Conservation (phyloP, 1,140 invertebrate genomes). For the Drosophila teissieri region DNA sequence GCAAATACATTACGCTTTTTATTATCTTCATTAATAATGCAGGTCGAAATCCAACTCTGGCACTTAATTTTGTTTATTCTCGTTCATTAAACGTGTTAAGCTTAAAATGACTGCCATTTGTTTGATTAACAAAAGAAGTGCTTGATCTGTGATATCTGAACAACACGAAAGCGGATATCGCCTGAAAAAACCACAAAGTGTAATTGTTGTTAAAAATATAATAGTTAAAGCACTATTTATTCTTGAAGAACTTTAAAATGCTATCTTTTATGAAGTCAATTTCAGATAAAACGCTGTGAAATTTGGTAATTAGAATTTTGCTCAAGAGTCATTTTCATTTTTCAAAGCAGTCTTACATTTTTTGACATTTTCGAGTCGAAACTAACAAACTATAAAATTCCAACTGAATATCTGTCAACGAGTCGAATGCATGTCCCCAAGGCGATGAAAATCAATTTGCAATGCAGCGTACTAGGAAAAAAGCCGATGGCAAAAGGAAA, state of each 20-base stretch:
- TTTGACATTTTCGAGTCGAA: slow-evolving; percentile 9
- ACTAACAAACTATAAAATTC: slow-evolving; percentile 22
- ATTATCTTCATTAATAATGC: slow-evolving; percentile 35
- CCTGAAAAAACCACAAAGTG: neutral
- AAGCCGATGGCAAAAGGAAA: slow-evolving; percentile 9
- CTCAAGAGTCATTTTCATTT: neutral
- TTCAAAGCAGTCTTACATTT: neutral
- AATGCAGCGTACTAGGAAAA: slow-evolving; percentile 42
- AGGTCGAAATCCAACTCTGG: slow-evolving; percentile 6
- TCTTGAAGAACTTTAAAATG: neutral
- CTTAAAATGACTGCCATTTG: slow-evolving; percentile 59
- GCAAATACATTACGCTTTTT: slow-evolving; percentile 32
- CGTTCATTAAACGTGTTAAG: slow-evolving; percentile 63
- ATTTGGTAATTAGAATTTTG: neutral
- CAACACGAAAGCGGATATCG: slow-evolving; percentile 1
- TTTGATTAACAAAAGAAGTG: slow-evolving; percentile 58
- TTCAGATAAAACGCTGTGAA: neutral
- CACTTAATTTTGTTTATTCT: slow-evolving; percentile 35
- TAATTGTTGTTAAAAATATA: neutral
- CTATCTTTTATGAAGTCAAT: neutral
- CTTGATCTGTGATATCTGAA: slow-evolving; percentile 31
- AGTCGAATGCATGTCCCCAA: slow-evolving; percentile 56
- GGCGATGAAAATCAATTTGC: slow-evolving; percentile 78
- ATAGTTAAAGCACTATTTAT: slow-evolving; percentile 1
- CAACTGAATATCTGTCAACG: slow-evolving; percentile 33